A percentile compares a stretch with the other conserved stretches of the same genome.
Evolutionary conservation across 2,888 invertebrate genomes (phyloP).

Genomic region (Ligdia adustata): DNA sequence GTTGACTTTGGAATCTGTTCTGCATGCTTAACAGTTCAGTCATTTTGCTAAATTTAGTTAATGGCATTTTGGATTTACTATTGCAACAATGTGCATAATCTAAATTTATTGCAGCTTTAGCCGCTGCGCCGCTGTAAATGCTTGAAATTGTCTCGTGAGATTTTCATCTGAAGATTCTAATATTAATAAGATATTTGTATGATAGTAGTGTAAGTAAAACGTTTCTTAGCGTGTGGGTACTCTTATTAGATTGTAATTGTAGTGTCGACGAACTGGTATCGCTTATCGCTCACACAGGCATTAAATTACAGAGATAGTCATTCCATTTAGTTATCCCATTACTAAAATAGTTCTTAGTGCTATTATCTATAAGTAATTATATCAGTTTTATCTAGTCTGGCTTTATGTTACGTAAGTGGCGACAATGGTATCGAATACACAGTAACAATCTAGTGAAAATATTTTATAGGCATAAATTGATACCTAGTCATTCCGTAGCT

Average conservation of each 20-base stretch:
- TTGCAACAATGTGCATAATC: slow-evolving; percentile 16
- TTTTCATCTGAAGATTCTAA: no score
- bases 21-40: slow-evolving; percentile 14
- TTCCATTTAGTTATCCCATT: slow-evolving; percentile 31
- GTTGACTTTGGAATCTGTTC: slow-evolving; percentile 19
- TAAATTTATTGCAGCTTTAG: slow-evolving; percentile 5
- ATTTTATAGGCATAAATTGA: no score
- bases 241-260: slow-evolving; percentile 21
- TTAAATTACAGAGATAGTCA: slow-evolving; percentile 37
- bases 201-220: no score
- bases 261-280: slow-evolving; percentile 55
- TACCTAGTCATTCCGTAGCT: no score
- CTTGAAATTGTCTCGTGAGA: not conserved
- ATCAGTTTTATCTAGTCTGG: slow-evolving; percentile 16
- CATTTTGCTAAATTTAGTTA: slow-evolving; percentile 15
- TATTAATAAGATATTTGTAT: no score
- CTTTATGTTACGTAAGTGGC: slow-evolving; percentile 9
- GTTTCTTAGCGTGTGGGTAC: not conserved
- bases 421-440: not conserved
- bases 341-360: slow-evolving; percentile 32
- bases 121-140: not conserved
- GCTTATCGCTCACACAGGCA: slow-evolving; percentile 45
- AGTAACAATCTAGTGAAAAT: no score
- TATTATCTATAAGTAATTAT: slow-evolving; percentile 13
- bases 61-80: slow-evolving; percentile 16